Conservation (phyloP, 2,888 invertebrate species). For the Campoletis raptor region DNA sequence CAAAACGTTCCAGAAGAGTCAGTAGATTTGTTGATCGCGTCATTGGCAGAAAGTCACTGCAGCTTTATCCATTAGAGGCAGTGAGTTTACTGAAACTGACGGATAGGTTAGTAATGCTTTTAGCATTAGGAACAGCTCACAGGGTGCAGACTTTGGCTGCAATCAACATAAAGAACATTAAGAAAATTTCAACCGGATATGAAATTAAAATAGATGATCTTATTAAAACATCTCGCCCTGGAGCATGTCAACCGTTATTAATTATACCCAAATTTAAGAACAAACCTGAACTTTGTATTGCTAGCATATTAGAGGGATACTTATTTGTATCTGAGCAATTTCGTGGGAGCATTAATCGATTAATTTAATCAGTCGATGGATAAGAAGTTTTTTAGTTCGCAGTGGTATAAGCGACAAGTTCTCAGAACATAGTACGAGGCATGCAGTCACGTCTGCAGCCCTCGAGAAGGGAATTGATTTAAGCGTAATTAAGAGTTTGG, state of each 20-base stretch:
- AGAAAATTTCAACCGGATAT: not conserved
- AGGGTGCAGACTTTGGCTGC: not conserved
- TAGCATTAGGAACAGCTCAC: not conserved
- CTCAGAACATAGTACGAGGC: conserved; percentile 40
- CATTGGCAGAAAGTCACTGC: not conserved
- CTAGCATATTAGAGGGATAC: not conserved
- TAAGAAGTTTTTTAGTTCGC: conserved; percentile 44
- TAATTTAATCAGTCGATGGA: conserved; percentile 46
- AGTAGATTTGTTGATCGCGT: conserved; percentile 13
- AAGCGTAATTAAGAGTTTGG: conserved; percentile 44
- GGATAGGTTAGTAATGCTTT: not conserved
- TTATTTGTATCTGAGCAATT: not conserved
- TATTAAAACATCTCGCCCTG: not conserved
- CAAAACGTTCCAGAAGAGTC: no score
- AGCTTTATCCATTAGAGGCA: no score
- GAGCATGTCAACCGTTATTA: not conserved
- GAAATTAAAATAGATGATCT: not conserved
- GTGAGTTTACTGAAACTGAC: not conserved
- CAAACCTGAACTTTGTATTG: not conserved
- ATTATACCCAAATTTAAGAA: not conserved
- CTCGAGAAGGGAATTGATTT: conserved; percentile 29
- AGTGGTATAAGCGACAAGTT: conserved; percentile 48
- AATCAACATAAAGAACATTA: not conserved
- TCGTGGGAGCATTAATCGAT: not conserved
- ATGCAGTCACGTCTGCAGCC: conserved; percentile 59